phyloP scores from a whole-genome alignment of 2,888 invertebrate genomes.

The Platycheirus rosarum region DNA sequence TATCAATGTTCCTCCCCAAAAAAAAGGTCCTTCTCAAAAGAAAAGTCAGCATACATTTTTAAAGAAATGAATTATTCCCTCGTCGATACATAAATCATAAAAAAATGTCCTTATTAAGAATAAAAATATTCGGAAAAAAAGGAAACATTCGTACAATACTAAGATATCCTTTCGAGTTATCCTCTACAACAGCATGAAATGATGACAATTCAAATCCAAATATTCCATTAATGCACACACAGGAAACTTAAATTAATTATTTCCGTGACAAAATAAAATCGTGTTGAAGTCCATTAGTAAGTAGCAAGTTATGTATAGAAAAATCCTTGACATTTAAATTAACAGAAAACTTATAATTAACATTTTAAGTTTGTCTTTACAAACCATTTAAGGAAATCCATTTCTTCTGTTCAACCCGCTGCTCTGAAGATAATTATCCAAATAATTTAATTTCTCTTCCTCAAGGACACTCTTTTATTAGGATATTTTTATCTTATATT shows the following conservation, averaged over 20 bases:
- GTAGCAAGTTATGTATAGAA: neutral
- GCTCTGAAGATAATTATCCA: conserved; percentile 45
- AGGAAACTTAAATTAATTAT: conserved; percentile 7
- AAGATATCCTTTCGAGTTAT: neutral
- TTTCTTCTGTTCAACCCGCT: conserved; percentile 38
- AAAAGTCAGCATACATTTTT: neutral
- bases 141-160: neutral
- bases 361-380: conserved; percentile 32
- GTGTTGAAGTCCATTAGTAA: conserved; percentile 59
- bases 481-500: conserved; percentile 21
- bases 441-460: conserved; percentile 13
- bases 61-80: no score
- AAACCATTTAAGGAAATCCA: conserved; percentile 70
- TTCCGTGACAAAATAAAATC: conserved; percentile 28
- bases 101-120: no score
- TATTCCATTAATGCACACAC: no score
- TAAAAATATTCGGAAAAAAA: neutral
- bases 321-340: conserved; percentile 52
- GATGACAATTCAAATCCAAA: no score
- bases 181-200: no score
- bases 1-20: conserved; percentile 33
- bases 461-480: conserved; percentile 16
- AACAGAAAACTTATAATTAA: conserved; percentile 6
- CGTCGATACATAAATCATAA: conserved; percentile 14
- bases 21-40: neutral